Percentiles rank a stretch among this genome's conserved stretches.
Conservation (phyloP, 2,888 invertebrate genomes). For the Limnephilus lunatus region DNA sequence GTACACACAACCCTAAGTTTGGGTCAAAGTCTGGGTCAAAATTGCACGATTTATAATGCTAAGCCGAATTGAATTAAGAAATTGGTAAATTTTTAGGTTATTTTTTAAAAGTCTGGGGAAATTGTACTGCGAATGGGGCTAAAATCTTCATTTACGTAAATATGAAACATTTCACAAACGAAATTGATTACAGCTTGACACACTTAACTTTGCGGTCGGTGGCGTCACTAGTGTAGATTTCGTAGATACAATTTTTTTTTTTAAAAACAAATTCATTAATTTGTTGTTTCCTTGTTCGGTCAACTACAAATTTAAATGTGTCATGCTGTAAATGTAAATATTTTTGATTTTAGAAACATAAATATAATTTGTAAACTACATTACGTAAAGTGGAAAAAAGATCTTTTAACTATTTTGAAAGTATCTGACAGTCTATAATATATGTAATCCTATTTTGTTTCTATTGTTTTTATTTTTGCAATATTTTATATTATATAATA, state of each 20-base stretch:
- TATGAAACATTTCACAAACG: not conserved
- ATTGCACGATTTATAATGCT: not conserved
- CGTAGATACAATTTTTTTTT: not conserved
- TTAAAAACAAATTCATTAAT: not conserved
- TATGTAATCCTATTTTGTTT: not conserved
- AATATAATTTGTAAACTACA: not conserved
- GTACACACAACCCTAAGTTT: not conserved
- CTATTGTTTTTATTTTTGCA: not conserved
- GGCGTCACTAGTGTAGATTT: not conserved
- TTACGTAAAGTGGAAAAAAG: not conserved
- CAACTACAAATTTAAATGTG: not conserved
- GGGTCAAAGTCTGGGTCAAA: not conserved
- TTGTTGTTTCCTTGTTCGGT: not conserved
- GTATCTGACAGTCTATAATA: not conserved
- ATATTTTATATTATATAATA: not conserved
- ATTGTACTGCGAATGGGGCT: not conserved
- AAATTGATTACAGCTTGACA: not conserved
- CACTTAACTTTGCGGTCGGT: not conserved
- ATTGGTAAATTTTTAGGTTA: not conserved
- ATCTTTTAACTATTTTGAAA: not conserved
- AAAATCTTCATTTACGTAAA: not conserved
- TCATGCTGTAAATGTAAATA: not conserved
- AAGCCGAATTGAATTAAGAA: not conserved
- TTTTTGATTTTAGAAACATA: not conserved
- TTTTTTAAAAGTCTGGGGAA: not conserved